Conservation (phyloP, 2,797 vertebrate genomes). For the Oreochromis mossambicus region DNA sequence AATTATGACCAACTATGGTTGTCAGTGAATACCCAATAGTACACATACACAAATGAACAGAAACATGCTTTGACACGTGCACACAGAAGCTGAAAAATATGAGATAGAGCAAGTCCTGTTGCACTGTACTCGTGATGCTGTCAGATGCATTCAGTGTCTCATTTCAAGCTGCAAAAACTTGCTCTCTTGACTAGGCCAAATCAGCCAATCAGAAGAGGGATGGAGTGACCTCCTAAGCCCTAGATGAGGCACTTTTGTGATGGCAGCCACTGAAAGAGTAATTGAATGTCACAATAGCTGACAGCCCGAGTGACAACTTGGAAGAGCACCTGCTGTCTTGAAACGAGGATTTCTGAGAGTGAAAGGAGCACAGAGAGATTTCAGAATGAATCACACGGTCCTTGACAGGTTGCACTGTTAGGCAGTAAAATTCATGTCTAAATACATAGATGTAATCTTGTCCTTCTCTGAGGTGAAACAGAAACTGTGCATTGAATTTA, state of each 20-base stretch:
- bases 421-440: not conserved
- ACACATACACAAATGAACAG: not conserved
- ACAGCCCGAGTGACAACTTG: slow-evolving; percentile 48
- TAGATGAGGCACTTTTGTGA: slow-evolving; percentile 31
- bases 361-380: not conserved
- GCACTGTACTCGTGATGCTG: slow-evolving; percentile 11
- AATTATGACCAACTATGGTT: not conserved
- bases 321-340: slow-evolving; percentile 42
- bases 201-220: slow-evolving; percentile 35
- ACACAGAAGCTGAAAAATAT: not conserved
- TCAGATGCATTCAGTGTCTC: slow-evolving; percentile 39
- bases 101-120: not conserved
- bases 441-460: not conserved
- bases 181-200: slow-evolving; percentile 35
- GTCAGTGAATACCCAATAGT: not conserved
- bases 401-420: not conserved
- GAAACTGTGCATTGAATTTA: not conserved
- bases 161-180: slow-evolving; percentile 31
- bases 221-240: slow-evolving; percentile 31
- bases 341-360: slow-evolving; percentile 35
- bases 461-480: not conserved
- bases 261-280: slow-evolving; percentile 47
- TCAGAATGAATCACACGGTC: slow-evolving; percentile 11
- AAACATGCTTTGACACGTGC: not conserved
- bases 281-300: slow-evolving; percentile 66